These are phyloP conservation scores for Belgica antarctica DNA, from an alignment of 2,888 invertebrate genomes.

Conservation along the genomic window DNA sequence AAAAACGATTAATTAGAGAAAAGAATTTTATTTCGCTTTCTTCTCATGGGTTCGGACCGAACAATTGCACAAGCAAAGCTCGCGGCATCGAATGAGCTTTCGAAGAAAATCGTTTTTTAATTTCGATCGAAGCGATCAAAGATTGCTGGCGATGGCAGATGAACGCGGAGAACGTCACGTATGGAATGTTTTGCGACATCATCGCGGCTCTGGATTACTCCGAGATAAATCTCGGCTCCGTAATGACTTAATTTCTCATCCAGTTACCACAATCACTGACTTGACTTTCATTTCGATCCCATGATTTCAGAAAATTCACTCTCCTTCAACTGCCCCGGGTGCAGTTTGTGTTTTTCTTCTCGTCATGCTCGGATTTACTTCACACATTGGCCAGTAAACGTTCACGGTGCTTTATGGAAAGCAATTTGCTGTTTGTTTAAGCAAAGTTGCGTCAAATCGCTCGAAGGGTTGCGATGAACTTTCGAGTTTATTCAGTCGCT, in stretches of 20 bases:
- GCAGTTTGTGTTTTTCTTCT: not conserved
- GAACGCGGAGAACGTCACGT: not conserved
- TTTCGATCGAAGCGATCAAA: slow-evolving; percentile 25
- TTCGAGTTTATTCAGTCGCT: too few species aligned
- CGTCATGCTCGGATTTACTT: not conserved
- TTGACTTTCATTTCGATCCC: not conserved
- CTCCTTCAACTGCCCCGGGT: not conserved
- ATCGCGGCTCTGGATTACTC: not conserved
- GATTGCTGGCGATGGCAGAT: slow-evolving; percentile 4
- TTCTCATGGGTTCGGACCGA: not conserved
- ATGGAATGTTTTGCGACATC: not conserved
- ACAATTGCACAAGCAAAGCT: slow-evolving; percentile 10
- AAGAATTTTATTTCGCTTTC: not conserved
- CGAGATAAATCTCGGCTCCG: not conserved
- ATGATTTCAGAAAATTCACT: not conserved
- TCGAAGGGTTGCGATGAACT: not conserved
- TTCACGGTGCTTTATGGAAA: not conserved
- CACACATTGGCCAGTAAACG: not conserved
- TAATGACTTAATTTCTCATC: not conserved
- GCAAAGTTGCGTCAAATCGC: not conserved
- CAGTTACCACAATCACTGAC: not conserved
- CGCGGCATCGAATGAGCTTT: not conserved
- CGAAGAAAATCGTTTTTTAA: slow-evolving; percentile 35
- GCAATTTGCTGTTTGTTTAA: not conserved
- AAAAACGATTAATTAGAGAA: not conserved